A percentile compares a stretch with the other conserved stretches of the same genome.
phyloP scores from a whole-genome alignment of 2,888 invertebrate species.

The Lottia gigantea region DNA sequence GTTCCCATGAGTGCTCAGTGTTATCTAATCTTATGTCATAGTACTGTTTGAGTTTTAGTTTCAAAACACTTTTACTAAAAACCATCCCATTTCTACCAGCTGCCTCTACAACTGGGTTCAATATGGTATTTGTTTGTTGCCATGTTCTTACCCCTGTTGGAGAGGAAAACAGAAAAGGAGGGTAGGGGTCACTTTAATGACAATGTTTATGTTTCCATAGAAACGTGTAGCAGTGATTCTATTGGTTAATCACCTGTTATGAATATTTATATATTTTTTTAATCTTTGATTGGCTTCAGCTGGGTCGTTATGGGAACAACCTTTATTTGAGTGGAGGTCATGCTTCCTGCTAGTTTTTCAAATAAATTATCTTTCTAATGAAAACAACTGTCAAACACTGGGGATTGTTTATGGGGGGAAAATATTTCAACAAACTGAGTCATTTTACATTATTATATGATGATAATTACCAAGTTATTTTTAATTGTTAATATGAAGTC shows the following conservation, averaged over 20 bases:
- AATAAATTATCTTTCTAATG: neutral
- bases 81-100: neutral
- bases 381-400: neutral
- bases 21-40: too few species aligned
- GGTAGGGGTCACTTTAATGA: neutral
- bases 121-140: conserved; percentile 5
- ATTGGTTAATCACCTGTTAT: neutral
- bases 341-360: neutral
- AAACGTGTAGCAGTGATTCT: neutral
- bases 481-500: too few species aligned
- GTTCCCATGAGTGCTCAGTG: too few species aligned
- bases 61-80: neutral
- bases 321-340: conserved; percentile 4
- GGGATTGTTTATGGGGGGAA: too few species aligned
- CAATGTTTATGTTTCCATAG: conserved; percentile 3
- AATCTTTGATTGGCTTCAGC: conserved; percentile 5
- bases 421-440: too few species aligned
- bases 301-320: conserved; percentile 7
- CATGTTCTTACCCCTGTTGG: neutral
- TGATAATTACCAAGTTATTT: too few species aligned
- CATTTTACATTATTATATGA: too few species aligned
- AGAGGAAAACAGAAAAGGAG: neutral
- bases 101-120: neutral
- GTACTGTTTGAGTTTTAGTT: too few species aligned
- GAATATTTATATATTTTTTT: conserved; percentile 2